Percentiles rank a stretch among this genome's conserved stretches.
Evolutionary conservation across 2,113 vertebrate species (phyloP).

Genomic region (Phyllostomus hastatus): DNA sequence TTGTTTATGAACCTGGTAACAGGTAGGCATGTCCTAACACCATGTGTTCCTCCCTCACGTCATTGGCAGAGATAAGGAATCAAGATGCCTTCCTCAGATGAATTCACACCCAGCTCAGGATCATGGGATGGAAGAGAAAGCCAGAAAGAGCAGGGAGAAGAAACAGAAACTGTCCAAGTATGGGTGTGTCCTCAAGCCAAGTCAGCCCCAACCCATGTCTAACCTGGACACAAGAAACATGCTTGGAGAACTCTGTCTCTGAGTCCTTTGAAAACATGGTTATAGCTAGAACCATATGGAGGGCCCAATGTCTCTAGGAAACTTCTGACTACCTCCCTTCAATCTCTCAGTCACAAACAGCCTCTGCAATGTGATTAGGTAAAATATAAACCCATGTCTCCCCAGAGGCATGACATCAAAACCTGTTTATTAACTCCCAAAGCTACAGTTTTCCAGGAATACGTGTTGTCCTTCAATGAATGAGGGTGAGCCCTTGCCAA

Average conservation of each 20-base stretch:
- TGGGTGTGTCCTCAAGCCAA: neutral
- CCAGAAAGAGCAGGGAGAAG: neutral
- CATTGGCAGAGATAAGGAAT: slow-evolving; percentile 4
- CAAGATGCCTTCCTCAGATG: neutral
- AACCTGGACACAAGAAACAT: neutral
- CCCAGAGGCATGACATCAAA: neutral
- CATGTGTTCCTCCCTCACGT: neutral
- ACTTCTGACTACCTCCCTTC: neutral
- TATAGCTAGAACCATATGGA: slow-evolving; percentile 9
- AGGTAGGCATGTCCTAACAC: neutral
- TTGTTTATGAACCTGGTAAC: neutral
- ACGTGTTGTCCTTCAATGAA: neutral
- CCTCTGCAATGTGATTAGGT: slow-evolving; percentile 3
- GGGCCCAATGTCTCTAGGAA: neutral
- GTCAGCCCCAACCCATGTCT: neutral
- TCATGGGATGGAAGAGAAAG: neutral
- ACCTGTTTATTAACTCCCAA: neutral
- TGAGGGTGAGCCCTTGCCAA: neutral
- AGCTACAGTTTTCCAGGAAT: neutral
- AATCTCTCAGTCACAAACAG: neutral
- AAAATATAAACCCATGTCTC: neutral
- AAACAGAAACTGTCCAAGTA: neutral
- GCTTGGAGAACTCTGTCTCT: neutral
- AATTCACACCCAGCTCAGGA: neutral
- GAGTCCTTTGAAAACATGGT: neutral